These are phyloP conservation scores for Gerris lacustris DNA, from an alignment of 2,888 invertebrate genomes.

Conservation along the genomic window DNA sequence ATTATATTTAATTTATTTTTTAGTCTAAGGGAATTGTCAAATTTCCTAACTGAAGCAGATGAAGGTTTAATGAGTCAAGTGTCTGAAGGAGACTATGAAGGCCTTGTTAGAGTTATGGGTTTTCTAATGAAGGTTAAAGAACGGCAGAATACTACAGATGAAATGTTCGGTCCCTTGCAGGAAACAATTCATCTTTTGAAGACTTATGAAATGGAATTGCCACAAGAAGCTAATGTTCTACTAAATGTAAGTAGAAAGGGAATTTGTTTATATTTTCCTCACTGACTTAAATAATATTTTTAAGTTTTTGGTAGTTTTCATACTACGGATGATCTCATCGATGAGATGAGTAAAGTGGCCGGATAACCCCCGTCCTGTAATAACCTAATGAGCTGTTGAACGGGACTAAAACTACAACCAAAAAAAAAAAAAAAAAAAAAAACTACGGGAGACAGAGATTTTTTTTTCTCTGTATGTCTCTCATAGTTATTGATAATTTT, in stretches of 20 bases:
- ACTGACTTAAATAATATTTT: not conserved
- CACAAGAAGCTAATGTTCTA: constrained; percentile 86
- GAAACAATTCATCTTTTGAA: constrained; percentile 86
- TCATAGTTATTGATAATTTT: no score
- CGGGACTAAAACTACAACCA: no score
- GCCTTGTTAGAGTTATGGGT: constrained; percentile 85
- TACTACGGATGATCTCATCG: not conserved
- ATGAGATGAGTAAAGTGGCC: no score
- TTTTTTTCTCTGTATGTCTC: not conserved
- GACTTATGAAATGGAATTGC: constrained; percentile 91
- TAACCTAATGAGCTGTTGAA: no score
- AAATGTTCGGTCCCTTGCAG: constrained; percentile 88
- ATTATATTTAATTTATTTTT: constrained; percentile 30
- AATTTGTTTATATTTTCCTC: no score
- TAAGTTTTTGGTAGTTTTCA: no score
- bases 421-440: no score
- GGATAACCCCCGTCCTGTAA: no score
- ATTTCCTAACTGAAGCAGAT: constrained; percentile 81
- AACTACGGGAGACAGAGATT: no score
- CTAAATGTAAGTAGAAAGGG: constrained; percentile 46
- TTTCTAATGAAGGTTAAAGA: constrained; percentile 87
- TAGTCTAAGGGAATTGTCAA: constrained; percentile 69
- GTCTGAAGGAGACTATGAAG: constrained; percentile 77
- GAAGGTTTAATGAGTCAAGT: constrained; percentile 66
- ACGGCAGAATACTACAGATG: constrained; percentile 72